A percentile compares a stretch with the other conserved stretches of the same genome.
Conservation (phyloP, 2,113 vertebrate genomes). For the Dasypus novemcinctus region DNA sequence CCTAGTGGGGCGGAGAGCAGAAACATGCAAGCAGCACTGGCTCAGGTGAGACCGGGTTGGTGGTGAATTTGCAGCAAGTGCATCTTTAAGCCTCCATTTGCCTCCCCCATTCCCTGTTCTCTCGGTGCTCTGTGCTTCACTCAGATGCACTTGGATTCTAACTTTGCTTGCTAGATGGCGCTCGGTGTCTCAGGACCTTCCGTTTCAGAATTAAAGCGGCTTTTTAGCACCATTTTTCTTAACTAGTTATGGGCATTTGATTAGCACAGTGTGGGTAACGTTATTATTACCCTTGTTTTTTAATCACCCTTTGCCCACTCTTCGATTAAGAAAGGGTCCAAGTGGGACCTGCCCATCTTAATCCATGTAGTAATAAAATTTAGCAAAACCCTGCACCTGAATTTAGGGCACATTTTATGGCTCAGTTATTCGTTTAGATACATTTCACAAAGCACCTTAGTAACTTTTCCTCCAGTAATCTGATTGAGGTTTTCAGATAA, state of each 20-base stretch:
- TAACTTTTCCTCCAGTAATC: slow-evolving; percentile 59
- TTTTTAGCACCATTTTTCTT: slow-evolving; percentile 66
- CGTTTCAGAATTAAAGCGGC: slow-evolving; percentile 55
- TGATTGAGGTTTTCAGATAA: slow-evolving; percentile 50
- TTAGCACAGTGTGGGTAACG: slow-evolving; percentile 45
- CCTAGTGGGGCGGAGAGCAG: neutral
- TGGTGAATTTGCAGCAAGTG: neutral
- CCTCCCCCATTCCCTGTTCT: neutral
- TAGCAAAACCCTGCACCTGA: slow-evolving; percentile 37
- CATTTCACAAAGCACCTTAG: slow-evolving; percentile 50
- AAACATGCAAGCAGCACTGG: neutral
- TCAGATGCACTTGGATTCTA: slow-evolving; percentile 82
- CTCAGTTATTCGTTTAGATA: slow-evolving; percentile 29
- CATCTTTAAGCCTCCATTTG: slow-evolving; percentile 55
- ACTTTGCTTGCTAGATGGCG: slow-evolving; percentile 96
- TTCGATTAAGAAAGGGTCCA: neutral
- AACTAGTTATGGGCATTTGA: slow-evolving; percentile 63
- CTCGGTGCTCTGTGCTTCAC: neutral
- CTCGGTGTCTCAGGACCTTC: slow-evolving; percentile 89
- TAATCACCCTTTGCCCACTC: neutral
- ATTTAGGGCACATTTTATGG: slow-evolving; percentile 35
- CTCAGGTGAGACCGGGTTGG: slow-evolving; percentile 58
- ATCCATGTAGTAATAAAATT: slow-evolving; percentile 10
- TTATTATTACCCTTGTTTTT: slow-evolving; percentile 24
- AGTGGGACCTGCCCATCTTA: neutral